These are phyloP conservation scores for Eristalis pertinax DNA, from an alignment of 2,888 invertebrate genomes.

Conservation along the genomic window DNA sequence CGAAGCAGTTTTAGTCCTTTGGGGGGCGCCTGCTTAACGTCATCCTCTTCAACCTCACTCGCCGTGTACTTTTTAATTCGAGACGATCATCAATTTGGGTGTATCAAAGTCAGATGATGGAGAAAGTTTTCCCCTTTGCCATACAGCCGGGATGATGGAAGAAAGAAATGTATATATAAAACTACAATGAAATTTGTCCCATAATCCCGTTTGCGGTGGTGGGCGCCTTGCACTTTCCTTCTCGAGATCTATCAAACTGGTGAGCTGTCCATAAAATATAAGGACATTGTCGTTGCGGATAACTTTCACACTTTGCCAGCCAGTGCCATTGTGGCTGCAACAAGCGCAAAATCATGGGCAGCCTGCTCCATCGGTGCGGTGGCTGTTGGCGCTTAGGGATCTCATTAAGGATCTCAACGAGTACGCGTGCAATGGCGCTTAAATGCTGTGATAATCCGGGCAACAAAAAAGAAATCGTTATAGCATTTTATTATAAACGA, in stretches of 20 bases:
- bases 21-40: constrained; percentile 4
- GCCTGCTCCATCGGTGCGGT: background rate
- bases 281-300: constrained; percentile 3
- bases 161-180: background rate
- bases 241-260: background rate
- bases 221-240: constrained; percentile 2
- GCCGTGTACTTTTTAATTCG: constrained; percentile 37
- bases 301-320: background rate
- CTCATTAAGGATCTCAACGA: constrained; percentile 41
- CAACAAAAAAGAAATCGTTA: constrained; percentile 28
- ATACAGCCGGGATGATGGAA: background rate
- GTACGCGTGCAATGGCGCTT: constrained; percentile 40
- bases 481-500: constrained; percentile 28
- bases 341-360: background rate
- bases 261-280: background rate
- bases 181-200: background rate
- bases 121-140: constrained; percentile 50
- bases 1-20: constrained; percentile 18
- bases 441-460: constrained; percentile 38
- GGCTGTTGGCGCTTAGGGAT: constrained; percentile 1
- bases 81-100: constrained; percentile 58
- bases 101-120: constrained; percentile 66
- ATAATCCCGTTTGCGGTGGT: background rate
- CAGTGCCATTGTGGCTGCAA: background rate
- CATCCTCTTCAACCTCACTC: background rate